Percentiles rank a stretch among this genome's conserved stretches.
Conservation (phyloP, 2,888 invertebrate species). For the Tipula vernalis region DNA sequence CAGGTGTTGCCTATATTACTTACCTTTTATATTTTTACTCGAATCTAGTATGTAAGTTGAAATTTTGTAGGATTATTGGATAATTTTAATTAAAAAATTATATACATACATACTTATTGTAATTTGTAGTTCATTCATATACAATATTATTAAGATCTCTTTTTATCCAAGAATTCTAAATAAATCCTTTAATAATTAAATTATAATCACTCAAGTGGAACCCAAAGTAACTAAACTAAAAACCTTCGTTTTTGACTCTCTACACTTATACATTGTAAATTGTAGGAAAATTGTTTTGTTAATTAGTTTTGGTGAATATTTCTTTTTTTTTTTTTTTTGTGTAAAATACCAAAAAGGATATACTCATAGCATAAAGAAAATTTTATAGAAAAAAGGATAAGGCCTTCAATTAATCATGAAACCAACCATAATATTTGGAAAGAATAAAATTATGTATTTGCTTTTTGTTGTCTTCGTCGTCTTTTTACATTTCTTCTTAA, state of each 20-base stretch:
- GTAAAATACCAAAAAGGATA: neutral
- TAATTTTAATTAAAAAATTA: too few relatives aligned
- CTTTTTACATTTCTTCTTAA: neutral
- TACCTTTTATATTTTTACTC: neutral
- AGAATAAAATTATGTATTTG: neutral
- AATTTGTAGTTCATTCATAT: neutral
- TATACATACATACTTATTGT: too few relatives aligned
- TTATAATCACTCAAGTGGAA: neutral
- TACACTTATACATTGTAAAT: neutral
- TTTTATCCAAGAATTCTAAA: neutral
- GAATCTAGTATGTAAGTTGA: neutral
- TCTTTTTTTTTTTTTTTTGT: neutral
- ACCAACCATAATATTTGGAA: neutral
- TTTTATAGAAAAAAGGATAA: neutral
- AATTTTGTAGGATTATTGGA: neutral
- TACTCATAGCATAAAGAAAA: neutral
- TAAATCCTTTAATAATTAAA: neutral
- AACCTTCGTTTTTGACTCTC: neutral
- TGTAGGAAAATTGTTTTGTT: neutral
- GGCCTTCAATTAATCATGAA: neutral
- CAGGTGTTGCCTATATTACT: neutral
- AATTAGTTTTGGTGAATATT: neutral
- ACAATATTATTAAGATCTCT: neutral
- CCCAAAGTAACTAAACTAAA: neutral
- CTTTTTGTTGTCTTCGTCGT: neutral